Evolutionary conservation across 2,888 invertebrate species (phyloP), one percentile per base, ranked within the genome.

Genomic region (Sarcophaga caerulescens): DNA sequence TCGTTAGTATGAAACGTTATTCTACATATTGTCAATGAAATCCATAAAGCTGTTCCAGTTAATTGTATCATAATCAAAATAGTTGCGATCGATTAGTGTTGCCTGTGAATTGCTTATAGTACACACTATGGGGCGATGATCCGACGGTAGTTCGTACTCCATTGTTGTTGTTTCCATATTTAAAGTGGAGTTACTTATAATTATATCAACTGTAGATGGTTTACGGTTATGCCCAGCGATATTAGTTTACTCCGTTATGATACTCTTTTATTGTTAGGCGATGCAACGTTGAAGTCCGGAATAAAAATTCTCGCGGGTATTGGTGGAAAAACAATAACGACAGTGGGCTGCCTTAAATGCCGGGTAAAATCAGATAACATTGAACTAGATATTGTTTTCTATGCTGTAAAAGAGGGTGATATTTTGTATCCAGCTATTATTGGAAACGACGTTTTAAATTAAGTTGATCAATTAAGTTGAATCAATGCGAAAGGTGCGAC

Each of bases 221-320:
- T 6, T 25, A 6, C 0, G 25, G 6, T 6, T 6, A 25, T 0
- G 25, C n/a, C n/a, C 19, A 73, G 77, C 25, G 83, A 77, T 47
- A 66, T 83, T 2, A 23, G 66, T 59, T 60, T 60, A n/a, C n/a
- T 84, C 4, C 35, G 84, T 45, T 79, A 79, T 68, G 84, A 78
- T 35, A 68, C 74, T 17, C 44, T 79, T 17, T 65, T 83, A 19
- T 70, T 57, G 65, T 60, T 82, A 63, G 52, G 45, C 14, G 65
- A 84, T 19, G 44, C 80, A 35, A 79, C 74, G 17, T 63, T 84
- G 11, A 66, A 65, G 19, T 44, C 78, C 1, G 57, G 63, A 59
- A 69, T 23, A n/a, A 79, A 60, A 60, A 76, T 19, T 60, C 45
- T 76, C n/a, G 17, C 71, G 14, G 71, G 71, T 19, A 81, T 85